Evolutionary conservation across 2,888 invertebrate genomes (phyloP).

Genomic region (Azorinus chamasolen): DNA sequence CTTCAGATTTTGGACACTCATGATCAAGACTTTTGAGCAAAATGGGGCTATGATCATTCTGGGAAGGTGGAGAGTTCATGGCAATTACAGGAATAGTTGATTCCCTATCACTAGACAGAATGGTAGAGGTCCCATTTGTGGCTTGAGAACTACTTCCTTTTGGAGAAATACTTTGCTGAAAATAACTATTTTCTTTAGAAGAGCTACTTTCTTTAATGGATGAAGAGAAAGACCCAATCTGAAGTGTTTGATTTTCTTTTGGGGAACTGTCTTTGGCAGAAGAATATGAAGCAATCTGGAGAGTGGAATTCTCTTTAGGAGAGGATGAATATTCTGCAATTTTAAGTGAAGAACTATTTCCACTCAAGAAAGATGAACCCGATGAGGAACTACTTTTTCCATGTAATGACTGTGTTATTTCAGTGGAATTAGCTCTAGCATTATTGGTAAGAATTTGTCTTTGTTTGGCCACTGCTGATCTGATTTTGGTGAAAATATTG

Average conservation of each 20-base stretch:
- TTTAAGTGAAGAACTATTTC: slow-evolving; percentile 22
- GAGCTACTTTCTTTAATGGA: slow-evolving; percentile 51
- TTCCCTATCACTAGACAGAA: not conserved
- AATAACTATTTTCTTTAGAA: not conserved
- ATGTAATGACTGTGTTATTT: slow-evolving; percentile 33
- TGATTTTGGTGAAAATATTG: slow-evolving; percentile 29
- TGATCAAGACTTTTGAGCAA: not conserved
- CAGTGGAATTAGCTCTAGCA: slow-evolving; percentile 17
- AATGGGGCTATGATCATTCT: no score
- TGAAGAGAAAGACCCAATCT: not conserved
- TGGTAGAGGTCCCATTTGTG: not conserved
- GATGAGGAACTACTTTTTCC: slow-evolving; percentile 39
- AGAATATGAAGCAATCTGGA: no score
- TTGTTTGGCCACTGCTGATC: slow-evolving; percentile 32
- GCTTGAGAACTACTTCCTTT: slow-evolving; percentile 33
- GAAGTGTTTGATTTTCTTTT: slow-evolving; percentile 13
- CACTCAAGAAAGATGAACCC: slow-evolving; percentile 34
- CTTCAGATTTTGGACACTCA: slow-evolving; percentile 37
- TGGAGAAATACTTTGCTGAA: no score
- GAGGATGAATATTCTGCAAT: not conserved
- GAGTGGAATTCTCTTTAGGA: slow-evolving; percentile 18
- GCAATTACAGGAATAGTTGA: slow-evolving; percentile 34
- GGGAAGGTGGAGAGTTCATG: not conserved
- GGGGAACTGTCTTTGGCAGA: no score
- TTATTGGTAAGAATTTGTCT: not conserved